Evolutionary conservation across 2,888 invertebrate species (phyloP).

Genomic region (Epinotia nisella): DNA sequence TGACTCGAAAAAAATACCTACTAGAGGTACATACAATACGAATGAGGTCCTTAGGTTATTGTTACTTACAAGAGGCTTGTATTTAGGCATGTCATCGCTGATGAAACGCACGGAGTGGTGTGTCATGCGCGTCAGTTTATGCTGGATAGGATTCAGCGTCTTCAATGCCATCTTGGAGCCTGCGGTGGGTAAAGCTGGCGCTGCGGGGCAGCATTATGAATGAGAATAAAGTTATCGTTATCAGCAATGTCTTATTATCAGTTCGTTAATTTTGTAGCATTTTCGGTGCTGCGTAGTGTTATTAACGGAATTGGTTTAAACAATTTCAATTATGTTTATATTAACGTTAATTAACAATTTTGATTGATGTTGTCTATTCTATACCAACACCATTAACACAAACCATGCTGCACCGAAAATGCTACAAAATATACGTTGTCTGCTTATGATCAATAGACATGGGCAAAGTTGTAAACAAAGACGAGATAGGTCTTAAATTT

Average conservation of each 20-base stretch:
- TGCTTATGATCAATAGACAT: neutral
- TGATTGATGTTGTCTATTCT: too few species aligned
- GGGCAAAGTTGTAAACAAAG: conserved; percentile 1
- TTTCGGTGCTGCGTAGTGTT: too few species aligned
- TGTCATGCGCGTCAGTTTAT: conserved; percentile 55
- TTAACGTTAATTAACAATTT: too few species aligned
- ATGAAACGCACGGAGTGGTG: conserved; percentile 73
- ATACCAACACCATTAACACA: too few species aligned
- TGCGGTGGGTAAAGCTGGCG: neutral
- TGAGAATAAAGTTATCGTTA: neutral
- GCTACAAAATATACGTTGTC: too few species aligned
- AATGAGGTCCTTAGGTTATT: neutral
- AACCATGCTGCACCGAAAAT: too few species aligned
- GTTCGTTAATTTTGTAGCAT: too few species aligned
- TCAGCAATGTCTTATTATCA: too few species aligned
- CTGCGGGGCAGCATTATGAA: neutral
- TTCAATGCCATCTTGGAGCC: conserved; percentile 58
- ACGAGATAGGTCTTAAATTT: neutral
- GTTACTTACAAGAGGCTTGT: conserved; percentile 67
- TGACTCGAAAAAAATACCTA: too few species aligned
- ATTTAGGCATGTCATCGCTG: conserved; percentile 70
- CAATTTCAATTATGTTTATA: too few species aligned
- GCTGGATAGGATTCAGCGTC: conserved; percentile 58
- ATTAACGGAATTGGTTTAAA: too few species aligned
- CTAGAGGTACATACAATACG: too few species aligned